Conservation (phyloP, 1,140 invertebrate genomes). For the Samia ricini region DNA sequence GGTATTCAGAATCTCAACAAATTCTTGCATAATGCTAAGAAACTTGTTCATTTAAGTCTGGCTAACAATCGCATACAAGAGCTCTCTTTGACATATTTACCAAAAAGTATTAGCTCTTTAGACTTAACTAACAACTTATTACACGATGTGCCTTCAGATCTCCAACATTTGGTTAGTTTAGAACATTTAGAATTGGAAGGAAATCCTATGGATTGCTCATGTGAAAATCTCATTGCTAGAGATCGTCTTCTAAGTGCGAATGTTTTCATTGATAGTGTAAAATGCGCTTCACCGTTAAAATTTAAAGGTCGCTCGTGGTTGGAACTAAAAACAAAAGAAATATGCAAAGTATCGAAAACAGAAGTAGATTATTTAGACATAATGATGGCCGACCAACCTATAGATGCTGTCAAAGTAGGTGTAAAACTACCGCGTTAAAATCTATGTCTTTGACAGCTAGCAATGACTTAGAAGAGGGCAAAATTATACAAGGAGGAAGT, state of each 20-base stretch:
- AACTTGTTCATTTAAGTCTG: constrained; percentile 79
- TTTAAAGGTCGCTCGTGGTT: constrained; percentile 75
- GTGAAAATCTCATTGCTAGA: constrained; percentile 78
- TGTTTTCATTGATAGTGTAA: constrained; percentile 77
- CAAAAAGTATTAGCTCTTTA: constrained; percentile 79
- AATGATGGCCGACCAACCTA: constrained; percentile 80
- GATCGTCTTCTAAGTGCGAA: constrained; percentile 73
- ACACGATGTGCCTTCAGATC: constrained; percentile 77
- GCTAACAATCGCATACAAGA: constrained; percentile 78
- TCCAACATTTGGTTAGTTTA: constrained; percentile 73
- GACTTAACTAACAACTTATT: constrained; percentile 81
- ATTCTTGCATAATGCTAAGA: constrained; percentile 76
- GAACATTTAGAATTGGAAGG: constrained; percentile 78
- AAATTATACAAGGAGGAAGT: constrained; percentile 51
- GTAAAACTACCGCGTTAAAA: constrained; percentile 59
- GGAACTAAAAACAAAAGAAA: constrained; percentile 76
- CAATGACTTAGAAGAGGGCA: constrained; percentile 65
- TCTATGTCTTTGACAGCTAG: constrained; percentile 57
- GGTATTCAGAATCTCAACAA: constrained; percentile 76
- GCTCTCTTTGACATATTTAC: constrained; percentile 73
- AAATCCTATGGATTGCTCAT: constrained; percentile 80
- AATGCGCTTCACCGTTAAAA: constrained; percentile 75
- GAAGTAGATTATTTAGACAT: constrained; percentile 69
- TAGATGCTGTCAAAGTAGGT: constrained; percentile 59
- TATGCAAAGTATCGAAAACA: constrained; percentile 68